Evolutionary conservation across 2,113 vertebrate species (phyloP).

Genomic region (Lucifuga dentata): DNA sequence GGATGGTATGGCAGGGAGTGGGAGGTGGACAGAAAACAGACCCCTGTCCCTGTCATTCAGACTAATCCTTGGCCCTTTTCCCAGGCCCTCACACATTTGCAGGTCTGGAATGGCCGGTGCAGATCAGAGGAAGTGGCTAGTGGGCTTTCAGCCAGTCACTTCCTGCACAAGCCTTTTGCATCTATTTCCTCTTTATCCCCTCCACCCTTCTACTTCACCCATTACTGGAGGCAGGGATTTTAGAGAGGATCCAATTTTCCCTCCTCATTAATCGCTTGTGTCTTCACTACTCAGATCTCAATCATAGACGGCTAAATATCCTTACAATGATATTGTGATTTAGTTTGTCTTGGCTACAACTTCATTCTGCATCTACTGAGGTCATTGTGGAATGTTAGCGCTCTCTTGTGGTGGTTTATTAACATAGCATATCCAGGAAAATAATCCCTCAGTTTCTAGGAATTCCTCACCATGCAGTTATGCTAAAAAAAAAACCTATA

Average conservation of each 20-base stretch:
- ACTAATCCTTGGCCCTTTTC: constrained; percentile 70
- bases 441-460: neutral
- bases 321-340: constrained; percentile 28
- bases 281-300: constrained; percentile 31
- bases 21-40: constrained; percentile 46
- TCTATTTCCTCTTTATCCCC: constrained; percentile 46
- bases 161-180: constrained; percentile 29
- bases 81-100: constrained; percentile 63
- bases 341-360: neutral
- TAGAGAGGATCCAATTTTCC: constrained; percentile 47
- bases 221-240: constrained; percentile 35
- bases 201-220: constrained; percentile 21
- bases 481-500: neutral
- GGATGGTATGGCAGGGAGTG: constrained; percentile 13
- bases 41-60: constrained; percentile 74
- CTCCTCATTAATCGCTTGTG: constrained; percentile 35
- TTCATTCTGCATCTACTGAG: neutral
- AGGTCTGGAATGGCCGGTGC: constrained; percentile 49
- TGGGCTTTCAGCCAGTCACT: constrained; percentile 51
- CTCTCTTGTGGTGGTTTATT: constrained; percentile 61
- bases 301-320: constrained; percentile 26
- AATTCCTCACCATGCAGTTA: neutral
- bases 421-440: neutral
- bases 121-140: constrained; percentile 65
- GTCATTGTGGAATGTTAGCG: constrained; percentile 52